phyloP scores from a whole-genome alignment of 92 coral and sea anemone species.

The Heliopora coerulea region DNA sequence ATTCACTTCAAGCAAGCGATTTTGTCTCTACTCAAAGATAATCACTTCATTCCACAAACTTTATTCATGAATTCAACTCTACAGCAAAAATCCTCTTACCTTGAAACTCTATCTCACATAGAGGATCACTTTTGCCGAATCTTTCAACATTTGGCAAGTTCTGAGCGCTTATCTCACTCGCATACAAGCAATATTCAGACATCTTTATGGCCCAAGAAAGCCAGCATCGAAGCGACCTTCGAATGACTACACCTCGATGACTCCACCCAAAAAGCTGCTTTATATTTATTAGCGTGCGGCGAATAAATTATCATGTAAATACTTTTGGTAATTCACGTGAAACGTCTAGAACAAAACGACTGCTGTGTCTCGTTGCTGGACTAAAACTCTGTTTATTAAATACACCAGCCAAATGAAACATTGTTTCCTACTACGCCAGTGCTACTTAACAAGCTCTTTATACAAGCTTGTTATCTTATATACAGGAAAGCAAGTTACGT shows the following conservation, averaged over 20 bases:
- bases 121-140: slow-evolving; percentile 58
- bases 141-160: slow-evolving; percentile 58
- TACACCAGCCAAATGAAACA: too few species aligned
- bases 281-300: slow-evolving; percentile 21
- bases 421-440: too few species aligned
- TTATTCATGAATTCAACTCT: slow-evolving; percentile 2
- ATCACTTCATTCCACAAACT: too few species aligned
- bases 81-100: slow-evolving; percentile 42
- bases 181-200: slow-evolving; percentile 29
- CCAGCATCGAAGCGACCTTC: too few species aligned
- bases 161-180: slow-evolving; percentile 31
- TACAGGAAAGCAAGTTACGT: too few species aligned
- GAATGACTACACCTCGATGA: neutral
- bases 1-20: too few species aligned
- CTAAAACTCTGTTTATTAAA: too few species aligned
- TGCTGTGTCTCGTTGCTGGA: neutral
- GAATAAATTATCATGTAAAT: slow-evolving; percentile 41
- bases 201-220: slow-evolving; percentile 3
- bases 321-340: slow-evolving; percentile 20
- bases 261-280: slow-evolving; percentile 9
- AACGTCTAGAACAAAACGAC: slow-evolving; percentile 16
- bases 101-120: slow-evolving; percentile 51
- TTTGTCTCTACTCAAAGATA: too few species aligned
- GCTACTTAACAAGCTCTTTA: too few species aligned
- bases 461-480: too few species aligned